Evolutionary conservation across 2,888 invertebrate species (phyloP), one percentile per base, ranked within the genome.

Genomic region (Eupithecia inturbata): DNA sequence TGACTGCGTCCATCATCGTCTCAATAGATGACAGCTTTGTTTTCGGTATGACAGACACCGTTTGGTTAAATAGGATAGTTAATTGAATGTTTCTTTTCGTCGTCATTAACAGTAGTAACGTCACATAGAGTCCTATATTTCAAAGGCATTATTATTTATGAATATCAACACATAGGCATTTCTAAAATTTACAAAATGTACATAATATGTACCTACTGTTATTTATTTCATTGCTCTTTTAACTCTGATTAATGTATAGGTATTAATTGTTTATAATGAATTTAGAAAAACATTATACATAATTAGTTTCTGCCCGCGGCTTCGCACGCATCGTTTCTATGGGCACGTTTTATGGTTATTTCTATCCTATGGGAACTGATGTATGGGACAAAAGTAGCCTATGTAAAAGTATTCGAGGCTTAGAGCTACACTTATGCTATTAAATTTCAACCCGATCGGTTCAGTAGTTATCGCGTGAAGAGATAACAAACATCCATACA

Each of bases 1-100:
- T 77, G 77, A 77, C 75, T 70, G 73, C 75, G 75, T 66, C 69
- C 69, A 71, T 71, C 68, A 72, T 62, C 41, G 62, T 39, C 22
- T 73, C 67, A 68, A 72, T 74, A 68, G 53, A 73, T 68, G 53
- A 72, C 74, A 72, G 66, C 70, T 57, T 70, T 67, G 19, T 72
- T 72, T 70, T 67, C 12, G 60, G 28, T 22, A 60, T 49, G 22
- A 49, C 70, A 73, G 60, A 60, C 31, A 39, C 14, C 19, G 57
- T 62, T 28, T 62, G 7, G 3, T 28, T 26, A 60, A n/a, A 64
- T 19, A 26, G 5, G 7, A 64, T 64, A 16, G 28, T 28, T 16
- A 22, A 16, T 62, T 62, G 31, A 26, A 57, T 5, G 2, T 62
- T 28, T 66, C 12, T 39, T 36, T 66, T 41, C n/a, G 19, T 16